Conservation (phyloP, 2,113 vertebrate genomes). For the Tyto alba region DNA sequence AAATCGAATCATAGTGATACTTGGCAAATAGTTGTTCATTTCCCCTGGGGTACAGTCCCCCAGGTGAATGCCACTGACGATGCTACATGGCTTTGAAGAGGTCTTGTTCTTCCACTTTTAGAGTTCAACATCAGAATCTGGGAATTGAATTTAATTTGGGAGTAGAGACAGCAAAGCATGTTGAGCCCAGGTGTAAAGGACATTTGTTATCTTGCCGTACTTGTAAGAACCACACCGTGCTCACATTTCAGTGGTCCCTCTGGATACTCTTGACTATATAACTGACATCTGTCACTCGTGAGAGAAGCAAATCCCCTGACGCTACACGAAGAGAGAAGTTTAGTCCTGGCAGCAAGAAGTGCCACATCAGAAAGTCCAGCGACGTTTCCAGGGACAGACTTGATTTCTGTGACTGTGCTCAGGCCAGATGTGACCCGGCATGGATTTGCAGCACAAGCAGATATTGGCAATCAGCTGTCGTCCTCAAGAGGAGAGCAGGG, state of each 20-base stretch:
- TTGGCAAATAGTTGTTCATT: background rate
- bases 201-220: background rate
- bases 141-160: background rate
- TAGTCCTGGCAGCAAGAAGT: background rate
- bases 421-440: fast-evolving
- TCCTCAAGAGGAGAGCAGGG: background rate
- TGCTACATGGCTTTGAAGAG: background rate
- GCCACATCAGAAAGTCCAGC: background rate
- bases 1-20: background rate
- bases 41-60: background rate
- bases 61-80: background rate
- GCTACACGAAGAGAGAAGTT: background rate
- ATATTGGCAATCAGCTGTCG: background rate
- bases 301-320: background rate
- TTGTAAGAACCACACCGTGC: background rate
- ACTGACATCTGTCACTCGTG: background rate
- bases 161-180: background rate
- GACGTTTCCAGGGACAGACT: background rate
- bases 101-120: background rate
- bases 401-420: background rate
- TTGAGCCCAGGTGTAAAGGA: background rate
- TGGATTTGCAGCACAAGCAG: background rate
- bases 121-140: background rate
- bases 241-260: background rate
- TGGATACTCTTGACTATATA: background rate